A percentile compares a stretch with the other conserved stretches of the same genome.
Conservation (phyloP, 2,797 vertebrate genomes). For the Arnoldichthys spilopterus region DNA sequence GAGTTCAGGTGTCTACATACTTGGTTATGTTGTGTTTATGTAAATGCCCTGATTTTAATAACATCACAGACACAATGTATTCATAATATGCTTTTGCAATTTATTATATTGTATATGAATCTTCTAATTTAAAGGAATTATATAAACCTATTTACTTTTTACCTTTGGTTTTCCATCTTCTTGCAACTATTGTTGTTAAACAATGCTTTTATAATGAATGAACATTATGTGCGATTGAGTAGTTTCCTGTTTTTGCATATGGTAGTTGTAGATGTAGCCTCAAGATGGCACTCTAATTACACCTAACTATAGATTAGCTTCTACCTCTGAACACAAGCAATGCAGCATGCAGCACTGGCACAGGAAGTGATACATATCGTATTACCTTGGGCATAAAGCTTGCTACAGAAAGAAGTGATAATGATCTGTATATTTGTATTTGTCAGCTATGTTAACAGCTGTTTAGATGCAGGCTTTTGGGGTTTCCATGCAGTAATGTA, state of each 20-base stretch:
- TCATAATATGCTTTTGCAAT: no score
- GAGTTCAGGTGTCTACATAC: no score
- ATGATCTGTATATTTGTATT: neutral
- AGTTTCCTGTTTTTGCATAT: neutral
- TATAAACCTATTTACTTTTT: no score
- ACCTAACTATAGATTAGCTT: neutral
- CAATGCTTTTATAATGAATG: neutral
- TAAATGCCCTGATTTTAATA: no score
- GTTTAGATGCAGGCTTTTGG: neutral
- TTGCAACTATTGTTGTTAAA: neutral
- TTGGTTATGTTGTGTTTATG: no score
- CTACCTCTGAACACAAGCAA: neutral
- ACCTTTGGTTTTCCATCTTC: no score
- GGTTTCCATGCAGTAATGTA: neutral
- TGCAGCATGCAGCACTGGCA: neutral
- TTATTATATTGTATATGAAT: no score
- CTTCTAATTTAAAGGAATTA: no score
- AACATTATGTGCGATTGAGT: neutral
- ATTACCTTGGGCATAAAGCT: neutral
- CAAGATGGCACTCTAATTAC: constrained; percentile 26
- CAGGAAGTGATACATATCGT: neutral
- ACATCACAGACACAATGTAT: no score
- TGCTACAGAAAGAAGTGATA: constrained; percentile 13
- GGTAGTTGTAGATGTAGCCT: neutral
- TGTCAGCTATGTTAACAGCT: neutral